Conservation (phyloP, 2,113 vertebrate genomes). For the Macaca nemestrina region DNA sequence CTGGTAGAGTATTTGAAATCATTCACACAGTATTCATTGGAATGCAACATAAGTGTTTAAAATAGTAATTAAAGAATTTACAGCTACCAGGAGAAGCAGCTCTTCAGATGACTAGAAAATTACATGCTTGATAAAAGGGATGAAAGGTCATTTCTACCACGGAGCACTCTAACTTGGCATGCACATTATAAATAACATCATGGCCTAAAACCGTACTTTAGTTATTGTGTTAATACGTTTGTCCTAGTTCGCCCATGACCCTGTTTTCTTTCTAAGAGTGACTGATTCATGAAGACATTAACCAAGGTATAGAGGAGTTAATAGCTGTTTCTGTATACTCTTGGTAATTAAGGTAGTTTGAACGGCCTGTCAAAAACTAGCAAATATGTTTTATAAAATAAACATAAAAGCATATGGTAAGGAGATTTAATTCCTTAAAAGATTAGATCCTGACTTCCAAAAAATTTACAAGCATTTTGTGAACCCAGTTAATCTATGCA, state of each 20-base stretch:
- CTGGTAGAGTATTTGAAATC: slow-evolving; percentile 44
- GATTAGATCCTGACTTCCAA: background rate
- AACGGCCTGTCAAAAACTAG: background rate
- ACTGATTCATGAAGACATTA: background rate
- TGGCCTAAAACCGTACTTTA: background rate
- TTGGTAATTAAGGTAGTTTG: background rate
- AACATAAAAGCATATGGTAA: background rate
- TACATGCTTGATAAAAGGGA: background rate
- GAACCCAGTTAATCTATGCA: background rate
- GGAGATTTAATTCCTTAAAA: background rate
- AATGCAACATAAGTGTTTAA: slow-evolving; percentile 57
- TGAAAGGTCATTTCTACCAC: background rate
- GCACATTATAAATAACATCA: background rate
- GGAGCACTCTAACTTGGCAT: background rate
- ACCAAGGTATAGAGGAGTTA: background rate
- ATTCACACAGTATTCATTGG: slow-evolving; percentile 24
- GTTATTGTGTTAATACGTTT: too few species aligned
- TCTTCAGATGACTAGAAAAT: slow-evolving; percentile 45
- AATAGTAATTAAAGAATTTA: slow-evolving; percentile 57
- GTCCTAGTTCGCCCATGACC: background rate
- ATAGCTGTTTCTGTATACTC: background rate
- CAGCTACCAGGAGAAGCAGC: background rate
- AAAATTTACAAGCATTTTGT: background rate
- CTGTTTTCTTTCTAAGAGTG: background rate
- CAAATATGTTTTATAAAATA: slow-evolving; percentile 5